Evolutionary conservation across 2,888 invertebrate species (phyloP), one percentile per base, ranked within the genome.

Genomic region (Hydrotaea cyrtoneurina): DNA sequence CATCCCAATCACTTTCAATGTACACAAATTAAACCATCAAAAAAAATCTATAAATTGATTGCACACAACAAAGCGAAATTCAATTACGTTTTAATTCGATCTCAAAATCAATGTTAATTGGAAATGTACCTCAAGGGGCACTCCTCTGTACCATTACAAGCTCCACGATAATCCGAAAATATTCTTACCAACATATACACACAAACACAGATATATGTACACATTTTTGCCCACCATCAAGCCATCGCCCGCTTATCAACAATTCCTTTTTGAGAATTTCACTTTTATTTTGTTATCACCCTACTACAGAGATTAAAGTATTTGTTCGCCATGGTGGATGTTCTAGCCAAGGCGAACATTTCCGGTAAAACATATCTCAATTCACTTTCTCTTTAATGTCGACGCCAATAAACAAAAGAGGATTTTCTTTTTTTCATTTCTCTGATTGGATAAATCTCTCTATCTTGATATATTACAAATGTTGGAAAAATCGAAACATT

Each of bases 31-130:
- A n/a, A n/a, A n/a, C 36, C 3, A 36, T 36, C 36, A 36, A 36
- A 36, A 3, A 36, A 36, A 36, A 36, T 36, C 36, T 36, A 2
- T 57, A 26, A 59, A 26, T 31, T 13, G 59, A 59, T 59, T 59
- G 31, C 2, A 59, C 15, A 5, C 31, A 26, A n/a, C n/a, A 59
- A 26, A 13, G 15, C 11, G 31, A 15, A 59, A 59, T 59, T 26
- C 59, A 59, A 59, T 59, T 59, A 59, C 15, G 10, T 59, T 59
- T 11, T 23, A 26, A 59, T 26, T 59, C n/a, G 15, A 59, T 26
- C 31, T 3, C 23, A 31, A 39, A 59, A 59, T 59, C 59, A 31
- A 59, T 26, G 21, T 59, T 59, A 59, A 59, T 23, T 59, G 59
- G 10, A 15, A 59, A 59, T 59, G 21, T 26, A 59, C 39, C 39